phyloP scores from a whole-genome alignment of 2,113 vertebrate species.

The Leiothrix lutea region DNA sequence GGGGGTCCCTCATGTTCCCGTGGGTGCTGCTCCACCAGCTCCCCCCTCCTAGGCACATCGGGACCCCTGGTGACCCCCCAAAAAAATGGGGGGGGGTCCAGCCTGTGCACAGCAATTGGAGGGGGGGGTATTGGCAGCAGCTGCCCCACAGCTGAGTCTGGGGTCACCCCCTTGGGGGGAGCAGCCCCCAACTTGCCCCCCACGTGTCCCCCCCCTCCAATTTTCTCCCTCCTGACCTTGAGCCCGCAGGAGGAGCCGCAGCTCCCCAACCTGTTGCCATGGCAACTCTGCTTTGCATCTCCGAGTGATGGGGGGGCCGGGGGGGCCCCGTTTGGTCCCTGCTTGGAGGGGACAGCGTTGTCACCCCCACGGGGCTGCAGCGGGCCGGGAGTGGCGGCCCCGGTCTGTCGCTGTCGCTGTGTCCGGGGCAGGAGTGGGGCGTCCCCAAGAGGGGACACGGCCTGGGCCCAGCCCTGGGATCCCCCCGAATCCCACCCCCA shows the following conservation, averaged over 20 bases:
- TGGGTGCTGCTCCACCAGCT: neutral
- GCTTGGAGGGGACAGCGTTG: neutral
- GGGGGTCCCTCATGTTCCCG: accelerated
- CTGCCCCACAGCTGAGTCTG: neutral
- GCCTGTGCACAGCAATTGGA: too few relatives aligned
- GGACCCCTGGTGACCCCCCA: neutral
- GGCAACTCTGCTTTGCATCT: neutral
- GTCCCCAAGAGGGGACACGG: neutral
- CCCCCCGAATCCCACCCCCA: neutral
- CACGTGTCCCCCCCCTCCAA: neutral
- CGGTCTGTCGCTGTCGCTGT: accelerated
- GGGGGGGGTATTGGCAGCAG: neutral
- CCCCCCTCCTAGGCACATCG: accelerated
- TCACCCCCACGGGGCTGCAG: neutral
- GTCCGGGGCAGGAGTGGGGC: neutral
- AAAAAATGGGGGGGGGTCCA: accelerated
- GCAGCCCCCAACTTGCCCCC: neutral
- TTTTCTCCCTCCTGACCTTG: neutral
- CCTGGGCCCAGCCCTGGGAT: neutral
- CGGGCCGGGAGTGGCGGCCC: neutral
- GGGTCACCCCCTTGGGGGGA: neutral
- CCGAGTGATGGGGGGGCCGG: neutral
- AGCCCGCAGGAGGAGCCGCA: neutral
- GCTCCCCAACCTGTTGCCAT: conserved; percentile 46
- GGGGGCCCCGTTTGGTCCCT: neutral